A percentile compares a stretch with the other conserved stretches of the same genome.
phyloP scores from a whole-genome alignment of 2,113 vertebrate genomes.

The Turnix velox region DNA sequence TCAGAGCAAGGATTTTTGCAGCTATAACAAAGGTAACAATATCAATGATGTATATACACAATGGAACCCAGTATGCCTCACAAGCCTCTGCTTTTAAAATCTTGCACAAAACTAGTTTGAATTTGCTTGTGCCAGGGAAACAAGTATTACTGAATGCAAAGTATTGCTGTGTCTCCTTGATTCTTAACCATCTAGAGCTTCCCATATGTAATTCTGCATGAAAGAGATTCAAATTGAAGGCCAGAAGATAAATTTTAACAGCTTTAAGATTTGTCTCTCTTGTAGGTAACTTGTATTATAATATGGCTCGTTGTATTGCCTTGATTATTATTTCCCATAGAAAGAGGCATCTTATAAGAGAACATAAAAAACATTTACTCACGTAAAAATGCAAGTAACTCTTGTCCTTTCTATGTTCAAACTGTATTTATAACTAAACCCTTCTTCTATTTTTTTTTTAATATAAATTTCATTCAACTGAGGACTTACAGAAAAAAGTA shows the following conservation, averaged over 20 bases:
- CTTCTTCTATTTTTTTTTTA: not conserved
- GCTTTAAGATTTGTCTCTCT: not conserved
- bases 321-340: not conserved
- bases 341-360: not conserved
- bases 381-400: not conserved
- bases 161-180: not conserved
- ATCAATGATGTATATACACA: not conserved
- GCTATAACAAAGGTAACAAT: not conserved
- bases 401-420: not conserved
- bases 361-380: not conserved
- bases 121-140: slow-evolving; percentile 9
- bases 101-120: not conserved
- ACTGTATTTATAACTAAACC: not conserved
- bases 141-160: not conserved
- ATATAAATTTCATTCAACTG: not conserved
- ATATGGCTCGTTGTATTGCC: not conserved
- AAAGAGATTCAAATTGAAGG: not conserved
- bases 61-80: not conserved
- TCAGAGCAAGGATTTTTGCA: not conserved
- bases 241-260: not conserved
- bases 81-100: not conserved
- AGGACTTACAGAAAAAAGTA: not conserved
- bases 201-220: not conserved
- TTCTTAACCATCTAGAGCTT: not conserved
- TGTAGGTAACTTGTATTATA: not conserved